Evolutionary conservation across 2,888 invertebrate genomes (phyloP).

Genomic region (Harpagoxenus sublaevis): DNA sequence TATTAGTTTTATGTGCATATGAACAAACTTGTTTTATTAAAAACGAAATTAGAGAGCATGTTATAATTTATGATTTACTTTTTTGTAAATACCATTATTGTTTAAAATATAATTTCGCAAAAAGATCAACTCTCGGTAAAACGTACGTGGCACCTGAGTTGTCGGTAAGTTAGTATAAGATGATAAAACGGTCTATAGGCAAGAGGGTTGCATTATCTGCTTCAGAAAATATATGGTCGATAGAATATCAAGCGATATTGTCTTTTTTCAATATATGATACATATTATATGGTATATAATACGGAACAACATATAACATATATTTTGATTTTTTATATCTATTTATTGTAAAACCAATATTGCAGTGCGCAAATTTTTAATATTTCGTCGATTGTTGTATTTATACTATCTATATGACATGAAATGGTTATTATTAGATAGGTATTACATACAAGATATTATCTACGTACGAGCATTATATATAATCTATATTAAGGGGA

Average conservation of each 20-base stretch:
- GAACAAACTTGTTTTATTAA: not conserved
- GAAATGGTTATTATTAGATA: slow-evolving; percentile 4
- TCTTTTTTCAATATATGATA: not conserved
- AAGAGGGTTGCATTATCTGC: slow-evolving; percentile 25
- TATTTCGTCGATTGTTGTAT: not conserved
- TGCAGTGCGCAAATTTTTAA: not conserved
- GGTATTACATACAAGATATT: not conserved
- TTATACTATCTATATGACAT: not conserved
- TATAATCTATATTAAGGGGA: not conserved
- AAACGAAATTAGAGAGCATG: not conserved
- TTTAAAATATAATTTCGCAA: not conserved
- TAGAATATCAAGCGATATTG: slow-evolving; percentile 20
- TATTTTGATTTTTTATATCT: not conserved
- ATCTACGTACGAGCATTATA: not conserved
- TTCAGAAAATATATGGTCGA: slow-evolving; percentile 1
- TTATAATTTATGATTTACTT: not conserved
- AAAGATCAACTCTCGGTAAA: slow-evolving; percentile 36
- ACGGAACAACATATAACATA: not conserved
- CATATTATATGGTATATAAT: not conserved
- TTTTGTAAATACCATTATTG: not conserved
- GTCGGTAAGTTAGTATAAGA: slow-evolving; percentile 53
- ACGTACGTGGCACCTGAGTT: not conserved
- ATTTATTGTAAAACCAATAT: not conserved
- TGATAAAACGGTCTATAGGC: slow-evolving; percentile 26
- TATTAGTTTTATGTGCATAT: not conserved